phyloP scores from a whole-genome alignment of 2,888 invertebrate genomes.

The Venusia cambrica region DNA sequence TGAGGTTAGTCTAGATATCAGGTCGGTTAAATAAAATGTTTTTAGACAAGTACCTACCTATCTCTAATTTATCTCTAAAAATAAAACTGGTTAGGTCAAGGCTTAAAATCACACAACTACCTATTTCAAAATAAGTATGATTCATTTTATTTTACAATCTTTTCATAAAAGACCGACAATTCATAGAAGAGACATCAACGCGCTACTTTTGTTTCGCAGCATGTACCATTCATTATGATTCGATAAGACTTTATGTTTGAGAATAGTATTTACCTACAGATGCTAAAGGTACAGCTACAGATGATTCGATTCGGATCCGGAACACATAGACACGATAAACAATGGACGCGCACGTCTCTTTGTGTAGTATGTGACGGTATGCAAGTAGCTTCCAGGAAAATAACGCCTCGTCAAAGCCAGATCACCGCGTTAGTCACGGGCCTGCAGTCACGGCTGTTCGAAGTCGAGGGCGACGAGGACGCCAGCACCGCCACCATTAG shows the following conservation, averaged over 20 bases:
- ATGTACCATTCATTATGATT: conserved; percentile 1
- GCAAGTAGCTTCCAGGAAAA: conserved; percentile 41
- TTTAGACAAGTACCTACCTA: too few species aligned
- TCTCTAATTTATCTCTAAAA: too few species aligned
- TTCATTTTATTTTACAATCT: too few species aligned
- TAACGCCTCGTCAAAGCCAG: conserved; percentile 33
- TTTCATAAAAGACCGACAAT: neutral
- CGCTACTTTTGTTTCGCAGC: conserved; percentile 1
- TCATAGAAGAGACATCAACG: conserved; percentile 9
- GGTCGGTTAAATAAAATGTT: too few species aligned
- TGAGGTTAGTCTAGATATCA: too few species aligned
- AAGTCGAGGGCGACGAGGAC: conserved; percentile 46
- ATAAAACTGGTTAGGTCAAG: too few species aligned
- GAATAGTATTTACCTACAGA: too few species aligned
- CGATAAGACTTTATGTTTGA: too few species aligned
- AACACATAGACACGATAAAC: conserved; percentile 18
- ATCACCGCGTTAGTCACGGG: conserved; percentile 41
- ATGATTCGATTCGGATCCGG: conserved; percentile 23
- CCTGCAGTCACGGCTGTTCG: conserved; percentile 48
- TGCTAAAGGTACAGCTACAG: too few species aligned
- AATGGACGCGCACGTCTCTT: conserved; percentile 16
- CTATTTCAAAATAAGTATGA: too few species aligned
- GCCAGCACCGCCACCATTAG: conserved; percentile 29
- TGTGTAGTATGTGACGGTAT: conserved; percentile 24
- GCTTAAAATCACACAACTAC: too few species aligned